phyloP scores from a whole-genome alignment of 2,888 invertebrate species.

The Schizotus pectinicornis region DNA sequence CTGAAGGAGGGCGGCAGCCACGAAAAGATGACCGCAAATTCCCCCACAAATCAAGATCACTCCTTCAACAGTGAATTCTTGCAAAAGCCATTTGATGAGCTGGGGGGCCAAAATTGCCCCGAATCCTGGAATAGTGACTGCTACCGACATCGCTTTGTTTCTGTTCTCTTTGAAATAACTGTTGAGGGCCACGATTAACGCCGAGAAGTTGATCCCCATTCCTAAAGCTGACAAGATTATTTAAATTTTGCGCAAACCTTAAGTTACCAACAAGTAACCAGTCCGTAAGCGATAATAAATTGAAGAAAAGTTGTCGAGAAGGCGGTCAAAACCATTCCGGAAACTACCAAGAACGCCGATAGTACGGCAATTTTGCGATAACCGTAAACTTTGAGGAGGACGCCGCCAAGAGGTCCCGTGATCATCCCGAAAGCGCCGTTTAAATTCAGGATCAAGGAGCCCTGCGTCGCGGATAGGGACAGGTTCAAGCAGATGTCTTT shows the following conservation, averaged over 20 bases:
- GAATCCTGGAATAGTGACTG: slow-evolving; percentile 69
- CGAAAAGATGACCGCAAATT: slow-evolving; percentile 66
- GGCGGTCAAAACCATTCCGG: slow-evolving; percentile 67
- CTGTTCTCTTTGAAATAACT: slow-evolving; percentile 69
- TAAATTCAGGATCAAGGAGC: slow-evolving; percentile 68
- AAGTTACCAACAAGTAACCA: slow-evolving; percentile 70
- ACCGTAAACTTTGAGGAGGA: slow-evolving; percentile 66
- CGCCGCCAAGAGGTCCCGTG: slow-evolving; percentile 70
- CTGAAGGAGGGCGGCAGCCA: slow-evolving; percentile 67
- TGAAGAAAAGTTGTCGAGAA: slow-evolving; percentile 63
- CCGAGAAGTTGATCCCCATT: slow-evolving; percentile 64
- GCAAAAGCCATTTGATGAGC: slow-evolving; percentile 64
- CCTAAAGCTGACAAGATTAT: slow-evolving; percentile 65
- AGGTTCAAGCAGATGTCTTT: slow-evolving; percentile 66
- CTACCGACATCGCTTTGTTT: slow-evolving; percentile 67
- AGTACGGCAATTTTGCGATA: slow-evolving; percentile 69
- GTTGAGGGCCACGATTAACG: slow-evolving; percentile 69
- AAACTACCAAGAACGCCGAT: slow-evolving; percentile 63
- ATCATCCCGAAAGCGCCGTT: slow-evolving; percentile 74
- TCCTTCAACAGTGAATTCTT: slow-evolving; percentile 65
- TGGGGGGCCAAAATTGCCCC: slow-evolving; percentile 72
- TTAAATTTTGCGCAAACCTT: slow-evolving; percentile 3
- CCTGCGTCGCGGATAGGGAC: slow-evolving; percentile 66
- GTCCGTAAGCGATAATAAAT: slow-evolving; percentile 70
- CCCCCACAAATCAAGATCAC: slow-evolving; percentile 68